A percentile compares a stretch with the other conserved stretches of the same genome.
phyloP scores from a whole-genome alignment of 2,797 vertebrate species.

The Anguilla marmorata region DNA sequence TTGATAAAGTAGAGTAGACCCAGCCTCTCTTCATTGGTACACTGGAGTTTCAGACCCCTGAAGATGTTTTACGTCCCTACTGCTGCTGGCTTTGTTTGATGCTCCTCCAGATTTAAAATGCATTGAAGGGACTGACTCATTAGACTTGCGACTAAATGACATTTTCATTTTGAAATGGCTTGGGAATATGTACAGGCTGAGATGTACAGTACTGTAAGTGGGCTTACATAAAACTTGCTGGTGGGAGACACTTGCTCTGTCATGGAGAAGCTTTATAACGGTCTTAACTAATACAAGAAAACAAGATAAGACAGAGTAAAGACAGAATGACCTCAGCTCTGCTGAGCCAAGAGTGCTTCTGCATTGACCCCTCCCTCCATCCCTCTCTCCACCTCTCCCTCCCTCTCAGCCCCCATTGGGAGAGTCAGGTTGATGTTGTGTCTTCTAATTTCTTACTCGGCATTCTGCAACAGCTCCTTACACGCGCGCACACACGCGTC shows the following conservation, averaged over 20 bases:
- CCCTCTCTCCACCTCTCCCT: slow-evolving; percentile 30
- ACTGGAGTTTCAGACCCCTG: neutral
- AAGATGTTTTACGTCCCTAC: neutral
- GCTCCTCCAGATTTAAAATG: neutral
- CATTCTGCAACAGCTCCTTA: slow-evolving; percentile 12
- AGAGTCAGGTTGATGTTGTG: slow-evolving; percentile 44
- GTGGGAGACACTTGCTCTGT: neutral
- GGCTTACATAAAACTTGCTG: neutral
- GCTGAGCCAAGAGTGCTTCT: slow-evolving; percentile 14
- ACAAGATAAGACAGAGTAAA: neutral
- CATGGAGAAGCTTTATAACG: neutral
- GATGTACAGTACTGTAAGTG: neutral
- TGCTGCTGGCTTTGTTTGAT: neutral
- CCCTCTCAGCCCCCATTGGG: slow-evolving; percentile 50
- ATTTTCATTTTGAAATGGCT: neutral
- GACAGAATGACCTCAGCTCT: neutral
- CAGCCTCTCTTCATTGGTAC: neutral
- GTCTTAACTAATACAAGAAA: neutral
- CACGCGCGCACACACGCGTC: slow-evolving; percentile 17
- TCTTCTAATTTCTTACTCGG: slow-evolving; percentile 32
- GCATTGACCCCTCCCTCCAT: slow-evolving; percentile 32
- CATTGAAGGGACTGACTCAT: neutral
- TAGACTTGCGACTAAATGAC: neutral
- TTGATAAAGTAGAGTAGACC: neutral
- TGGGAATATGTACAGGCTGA: neutral